These are phyloP conservation scores for Sycophaga agraensis DNA, from an alignment of 1,140 invertebrate species.

Conservation along the genomic window DNA sequence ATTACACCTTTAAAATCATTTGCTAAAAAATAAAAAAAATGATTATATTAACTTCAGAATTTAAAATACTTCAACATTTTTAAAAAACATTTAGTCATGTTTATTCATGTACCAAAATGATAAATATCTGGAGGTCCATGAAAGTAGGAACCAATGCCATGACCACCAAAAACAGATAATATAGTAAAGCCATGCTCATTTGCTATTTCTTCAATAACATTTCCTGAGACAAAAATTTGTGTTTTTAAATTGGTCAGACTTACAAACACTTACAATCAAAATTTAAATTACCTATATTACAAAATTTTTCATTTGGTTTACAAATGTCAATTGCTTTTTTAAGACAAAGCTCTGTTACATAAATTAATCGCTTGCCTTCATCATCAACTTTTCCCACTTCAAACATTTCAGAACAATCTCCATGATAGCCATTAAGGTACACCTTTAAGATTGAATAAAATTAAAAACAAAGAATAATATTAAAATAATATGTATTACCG, in stretches of 20 bases:
- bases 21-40: conserved; percentile 54
- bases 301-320: conserved; percentile 72
- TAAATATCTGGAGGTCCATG: conserved; percentile 89
- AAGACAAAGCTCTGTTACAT: conserved; percentile 71
- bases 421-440: conserved; percentile 83
- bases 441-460: conserved; percentile 63
- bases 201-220: conserved; percentile 67
- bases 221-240: conserved; percentile 45
- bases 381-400: conserved; percentile 80
- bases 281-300: conserved; percentile 67
- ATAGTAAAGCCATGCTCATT: conserved; percentile 66
- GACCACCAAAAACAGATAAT: conserved; percentile 81
- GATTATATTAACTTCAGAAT: too few relatives aligned
- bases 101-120: conserved; percentile 67
- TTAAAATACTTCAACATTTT: conserved; percentile 4
- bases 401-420: conserved; percentile 90
- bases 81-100: neutral
- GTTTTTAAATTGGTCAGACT: too few relatives aligned
- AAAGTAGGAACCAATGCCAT: conserved; percentile 91
- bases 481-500: conserved; percentile 60
- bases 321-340: conserved; percentile 76
- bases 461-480: neutral
- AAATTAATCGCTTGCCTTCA: conserved; percentile 68
- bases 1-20: conserved; percentile 74
- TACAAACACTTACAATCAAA: neutral